Evolutionary conservation across 2,888 invertebrate species (phyloP), one percentile per base, ranked within the genome.

Genomic region (Elmis aenea): DNA sequence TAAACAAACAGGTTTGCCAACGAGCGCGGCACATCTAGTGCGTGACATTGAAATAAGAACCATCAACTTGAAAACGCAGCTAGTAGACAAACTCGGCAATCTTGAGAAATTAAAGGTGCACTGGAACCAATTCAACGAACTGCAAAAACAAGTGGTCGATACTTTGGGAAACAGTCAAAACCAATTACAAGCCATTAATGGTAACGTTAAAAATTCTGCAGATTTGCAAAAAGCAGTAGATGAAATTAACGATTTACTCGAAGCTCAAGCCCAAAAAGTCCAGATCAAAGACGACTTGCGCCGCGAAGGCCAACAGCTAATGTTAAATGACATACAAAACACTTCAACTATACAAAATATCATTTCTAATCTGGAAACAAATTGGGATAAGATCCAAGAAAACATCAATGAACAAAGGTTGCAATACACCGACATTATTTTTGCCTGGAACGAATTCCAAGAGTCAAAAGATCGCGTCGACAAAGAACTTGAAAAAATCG

Each of bases 241-340:
- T 61, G 69, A 61, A 55, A 81, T 64, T 68, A 80, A 60, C 60
- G 60, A 64, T 13, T 55, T 77, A 10, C 58, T 73, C 13, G 69
- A 72, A 24, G 61, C 62, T n/a, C 74, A 74, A 50, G 75, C 77
- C 52, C 72, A 75, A 9, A 79, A 81, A 50, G 73, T 74, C 49
- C 67, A 74, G 3, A 68, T 81, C 0, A 81, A 83, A 56, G 79
- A 85, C 46, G 77, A 81, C 47, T 70, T 91, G n/a, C 79, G 85
- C 53, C 80, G 81, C 55, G 83, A 88, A 69, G 90, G 88, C 1
- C 72, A 85, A 33, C 75, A 81, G 53, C 67, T 90, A 46, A 81
- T 90, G 79, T 81, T 85, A 58, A 83, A 86, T 69, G 85, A 93
- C 67, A 81, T 86, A 56, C 76, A 81, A 31, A 85, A 85, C 50